Evolutionary conservation across 2,797 vertebrate species (phyloP).

Genomic region (Limosa lapponica): DNA sequence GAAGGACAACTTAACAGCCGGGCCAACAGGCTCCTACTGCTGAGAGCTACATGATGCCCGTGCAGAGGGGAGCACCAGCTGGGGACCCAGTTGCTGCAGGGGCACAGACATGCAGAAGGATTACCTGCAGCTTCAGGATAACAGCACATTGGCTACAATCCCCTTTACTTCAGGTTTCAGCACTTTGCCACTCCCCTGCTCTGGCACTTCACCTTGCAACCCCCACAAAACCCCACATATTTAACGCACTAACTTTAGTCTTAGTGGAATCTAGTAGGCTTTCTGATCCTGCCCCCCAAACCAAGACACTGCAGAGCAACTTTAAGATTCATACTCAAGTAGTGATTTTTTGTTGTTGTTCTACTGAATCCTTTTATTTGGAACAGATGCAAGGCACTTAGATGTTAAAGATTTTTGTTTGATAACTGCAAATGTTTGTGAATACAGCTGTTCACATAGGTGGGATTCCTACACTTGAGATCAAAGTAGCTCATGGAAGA

Average conservation of each 20-base stretch:
- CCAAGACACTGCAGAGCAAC: neutral
- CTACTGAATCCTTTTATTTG: neutral
- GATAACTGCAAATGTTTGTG: neutral
- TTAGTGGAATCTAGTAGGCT: neutral
- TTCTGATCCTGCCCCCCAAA: neutral
- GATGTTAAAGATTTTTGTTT: neutral
- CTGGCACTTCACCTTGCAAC: neutral
- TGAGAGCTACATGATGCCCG: fast-evolving
- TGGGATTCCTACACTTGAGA: neutral
- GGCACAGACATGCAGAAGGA: neutral
- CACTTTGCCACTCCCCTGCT: neutral
- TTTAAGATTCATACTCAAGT: neutral
- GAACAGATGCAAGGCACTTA: neutral
- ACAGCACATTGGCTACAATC: neutral
- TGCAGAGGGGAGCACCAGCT: neutral
- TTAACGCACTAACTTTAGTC: neutral
- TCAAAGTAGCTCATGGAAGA: fast-evolving
- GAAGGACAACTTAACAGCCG: neutral
- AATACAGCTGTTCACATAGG: neutral
- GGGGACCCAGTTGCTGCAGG: neutral
- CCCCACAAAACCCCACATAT: neutral
- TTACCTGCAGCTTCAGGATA: neutral
- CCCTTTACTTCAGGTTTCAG: neutral
- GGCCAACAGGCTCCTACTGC: neutral
- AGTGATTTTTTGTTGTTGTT: neutral